Conservation (phyloP, 2,888 invertebrate genomes). For the Ophonus ardosiacus region DNA sequence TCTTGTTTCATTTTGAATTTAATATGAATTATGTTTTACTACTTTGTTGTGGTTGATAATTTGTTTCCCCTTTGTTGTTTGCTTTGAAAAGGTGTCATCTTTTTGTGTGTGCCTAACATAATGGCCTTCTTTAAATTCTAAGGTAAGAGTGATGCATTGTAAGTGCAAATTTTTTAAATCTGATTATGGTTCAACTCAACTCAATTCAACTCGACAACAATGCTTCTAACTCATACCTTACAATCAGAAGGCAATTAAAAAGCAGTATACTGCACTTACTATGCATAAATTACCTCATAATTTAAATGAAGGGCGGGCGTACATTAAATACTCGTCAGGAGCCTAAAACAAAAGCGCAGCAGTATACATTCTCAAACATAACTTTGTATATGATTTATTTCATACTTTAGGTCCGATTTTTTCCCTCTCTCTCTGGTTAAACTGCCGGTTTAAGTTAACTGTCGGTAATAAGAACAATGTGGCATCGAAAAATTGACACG, state of each 20-base stretch:
- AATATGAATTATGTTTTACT: not conserved
- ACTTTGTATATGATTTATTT: slow-evolving; percentile 5
- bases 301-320: slow-evolving; percentile 7
- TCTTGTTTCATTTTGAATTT: not conserved
- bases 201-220: slow-evolving; percentile 66
- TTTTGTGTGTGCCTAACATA: not conserved
- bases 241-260: slow-evolving; percentile 61
- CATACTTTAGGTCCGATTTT: not conserved
- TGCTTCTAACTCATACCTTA: slow-evolving; percentile 69
- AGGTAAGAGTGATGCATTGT: slow-evolving; percentile 76
- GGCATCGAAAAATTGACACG: too few relatives aligned
- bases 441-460: too few relatives aligned
- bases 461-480: too few relatives aligned
- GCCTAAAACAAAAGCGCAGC: slow-evolving; percentile 49
- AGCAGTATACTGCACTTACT: slow-evolving; percentile 70
- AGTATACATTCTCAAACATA: slow-evolving; percentile 14
- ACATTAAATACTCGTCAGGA: slow-evolving; percentile 30
- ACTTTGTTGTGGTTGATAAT: not conserved
- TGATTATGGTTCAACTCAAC: slow-evolving; percentile 8
- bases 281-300: slow-evolving; percentile 68
- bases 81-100: not conserved
- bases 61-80: not conserved
- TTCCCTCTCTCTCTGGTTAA: too few relatives aligned
- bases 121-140: slow-evolving; percentile 68
- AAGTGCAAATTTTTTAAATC: slow-evolving; percentile 70